Conservation (phyloP, 1,140 invertebrate species). For the Andrena cerasifolii region DNA sequence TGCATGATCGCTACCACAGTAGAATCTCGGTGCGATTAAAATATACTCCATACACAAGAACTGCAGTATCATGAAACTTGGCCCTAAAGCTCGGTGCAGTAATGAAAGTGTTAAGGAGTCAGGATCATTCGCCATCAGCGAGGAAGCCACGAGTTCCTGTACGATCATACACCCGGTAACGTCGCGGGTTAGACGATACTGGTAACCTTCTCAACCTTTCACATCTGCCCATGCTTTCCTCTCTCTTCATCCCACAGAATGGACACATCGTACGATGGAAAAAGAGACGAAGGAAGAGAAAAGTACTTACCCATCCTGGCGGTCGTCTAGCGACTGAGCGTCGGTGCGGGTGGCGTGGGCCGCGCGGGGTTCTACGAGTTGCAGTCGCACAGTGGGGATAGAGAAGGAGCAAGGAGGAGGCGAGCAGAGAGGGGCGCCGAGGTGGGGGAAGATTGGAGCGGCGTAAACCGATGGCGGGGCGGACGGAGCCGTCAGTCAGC, state of each 20-base stretch:
- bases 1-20: too few species aligned
- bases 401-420: slow-evolving; percentile 8
- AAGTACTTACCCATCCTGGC: not conserved
- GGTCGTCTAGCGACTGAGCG: slow-evolving; percentile 53
- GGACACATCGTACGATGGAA: slow-evolving; percentile 2
- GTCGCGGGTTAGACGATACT: slow-evolving; percentile 51
- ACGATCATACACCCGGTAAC: slow-evolving; percentile 16
- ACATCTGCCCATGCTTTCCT: slow-evolving; percentile 2
- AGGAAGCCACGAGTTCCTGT: slow-evolving; percentile 6
- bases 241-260: not conserved
- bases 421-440: not conserved
- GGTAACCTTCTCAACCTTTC: slow-evolving; percentile 44
- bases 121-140: not conserved
- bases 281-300: slow-evolving; percentile 15
- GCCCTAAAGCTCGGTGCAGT: too few species aligned
- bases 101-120: too few species aligned
- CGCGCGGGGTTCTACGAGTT: slow-evolving; percentile 26
- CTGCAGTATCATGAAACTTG: too few species aligned
- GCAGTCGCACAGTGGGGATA: not conserved
- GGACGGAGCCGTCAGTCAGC: slow-evolving; percentile 60
- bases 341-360: slow-evolving; percentile 32
- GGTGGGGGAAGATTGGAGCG: slow-evolving; percentile 15
- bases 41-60: too few species aligned
- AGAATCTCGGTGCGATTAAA: too few species aligned
- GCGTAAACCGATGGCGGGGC: slow-evolving; percentile 9